Conservation (phyloP, 1,140 invertebrate species). For the Phymorhynchus buccinoides region DNA sequence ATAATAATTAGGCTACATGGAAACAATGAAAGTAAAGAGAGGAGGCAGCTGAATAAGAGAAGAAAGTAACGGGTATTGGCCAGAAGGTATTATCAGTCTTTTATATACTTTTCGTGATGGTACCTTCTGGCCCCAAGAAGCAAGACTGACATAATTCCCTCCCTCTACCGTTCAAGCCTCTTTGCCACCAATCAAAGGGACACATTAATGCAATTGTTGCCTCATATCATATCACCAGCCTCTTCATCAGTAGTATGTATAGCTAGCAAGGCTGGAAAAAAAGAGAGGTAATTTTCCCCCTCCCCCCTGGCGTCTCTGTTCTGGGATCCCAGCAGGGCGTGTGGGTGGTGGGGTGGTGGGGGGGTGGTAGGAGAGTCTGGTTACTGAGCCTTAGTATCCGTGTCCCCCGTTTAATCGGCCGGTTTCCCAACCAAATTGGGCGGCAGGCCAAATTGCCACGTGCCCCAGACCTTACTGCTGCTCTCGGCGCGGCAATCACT, state of each 20-base stretch:
- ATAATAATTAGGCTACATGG: too few species aligned
- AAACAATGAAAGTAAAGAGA: background rate
- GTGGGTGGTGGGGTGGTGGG: background rate
- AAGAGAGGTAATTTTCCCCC: constrained; percentile 22
- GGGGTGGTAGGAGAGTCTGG: background rate
- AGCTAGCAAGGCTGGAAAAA: background rate
- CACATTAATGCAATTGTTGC: constrained; percentile 26
- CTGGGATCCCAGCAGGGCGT: background rate
- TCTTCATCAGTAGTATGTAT: background rate
- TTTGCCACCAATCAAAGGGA: background rate
- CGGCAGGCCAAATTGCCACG: constrained; percentile 46
- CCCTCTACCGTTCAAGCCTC: background rate
- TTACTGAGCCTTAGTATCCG: constrained; percentile 27
- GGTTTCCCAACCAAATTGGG: constrained; percentile 28
- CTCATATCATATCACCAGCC: background rate
- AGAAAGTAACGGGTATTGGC: background rate
- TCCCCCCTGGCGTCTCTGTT: background rate
- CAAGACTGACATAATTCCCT: background rate
- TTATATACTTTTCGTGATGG: too few species aligned
- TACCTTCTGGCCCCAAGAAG: background rate
- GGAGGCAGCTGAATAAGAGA: background rate
- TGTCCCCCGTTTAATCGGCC: constrained; percentile 43
- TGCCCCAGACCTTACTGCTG: too few species aligned
- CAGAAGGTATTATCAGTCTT: too few species aligned
- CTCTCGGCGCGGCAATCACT: constrained; percentile 35